These are phyloP conservation scores for Helarctos malayanus DNA, from an alignment of 2,797 vertebrate genomes.

Conservation along the genomic window DNA sequence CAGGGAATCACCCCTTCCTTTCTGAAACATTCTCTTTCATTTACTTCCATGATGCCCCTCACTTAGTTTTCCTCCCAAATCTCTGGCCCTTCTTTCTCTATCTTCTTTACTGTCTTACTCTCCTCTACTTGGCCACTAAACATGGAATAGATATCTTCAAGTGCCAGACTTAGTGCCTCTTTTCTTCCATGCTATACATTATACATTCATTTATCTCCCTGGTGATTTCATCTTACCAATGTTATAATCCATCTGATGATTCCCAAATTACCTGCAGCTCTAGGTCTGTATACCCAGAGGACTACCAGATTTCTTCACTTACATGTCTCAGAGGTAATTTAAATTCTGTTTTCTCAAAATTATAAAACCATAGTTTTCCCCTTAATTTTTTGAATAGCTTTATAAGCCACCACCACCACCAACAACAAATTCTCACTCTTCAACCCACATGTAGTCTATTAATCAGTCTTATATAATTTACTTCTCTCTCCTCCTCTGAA, in stretches of 20 bases:
- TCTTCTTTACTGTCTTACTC: not conserved
- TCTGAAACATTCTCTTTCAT: not conserved
- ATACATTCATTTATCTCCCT: not conserved
- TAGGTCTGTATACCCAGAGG: not conserved
- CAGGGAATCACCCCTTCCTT: not conserved
- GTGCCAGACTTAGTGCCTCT: not conserved
- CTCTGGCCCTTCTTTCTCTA: not conserved
- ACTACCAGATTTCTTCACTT: not conserved
- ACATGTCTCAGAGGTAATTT: slow-evolving; percentile 11
- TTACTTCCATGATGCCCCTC: not conserved
- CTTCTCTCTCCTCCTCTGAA: slow-evolving; percentile 32
- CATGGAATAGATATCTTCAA: not conserved
- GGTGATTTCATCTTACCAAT: not conserved
- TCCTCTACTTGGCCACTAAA: not conserved
- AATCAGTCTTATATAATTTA: not conserved
- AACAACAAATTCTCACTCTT: not conserved
- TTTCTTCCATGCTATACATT: not conserved
- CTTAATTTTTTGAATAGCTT: slow-evolving; percentile 12
- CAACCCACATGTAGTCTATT: not conserved
- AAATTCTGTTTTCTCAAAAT: slow-evolving; percentile 12
- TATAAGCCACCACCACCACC: not conserved
- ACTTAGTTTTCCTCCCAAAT: not conserved
- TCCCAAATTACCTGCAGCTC: not conserved
- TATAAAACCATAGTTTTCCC: not conserved
- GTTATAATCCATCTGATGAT: not conserved